A percentile compares a stretch with the other conserved stretches of the same genome.
phyloP scores from a whole-genome alignment of 2,888 invertebrate species.

The Nomada lathburiana region DNA sequence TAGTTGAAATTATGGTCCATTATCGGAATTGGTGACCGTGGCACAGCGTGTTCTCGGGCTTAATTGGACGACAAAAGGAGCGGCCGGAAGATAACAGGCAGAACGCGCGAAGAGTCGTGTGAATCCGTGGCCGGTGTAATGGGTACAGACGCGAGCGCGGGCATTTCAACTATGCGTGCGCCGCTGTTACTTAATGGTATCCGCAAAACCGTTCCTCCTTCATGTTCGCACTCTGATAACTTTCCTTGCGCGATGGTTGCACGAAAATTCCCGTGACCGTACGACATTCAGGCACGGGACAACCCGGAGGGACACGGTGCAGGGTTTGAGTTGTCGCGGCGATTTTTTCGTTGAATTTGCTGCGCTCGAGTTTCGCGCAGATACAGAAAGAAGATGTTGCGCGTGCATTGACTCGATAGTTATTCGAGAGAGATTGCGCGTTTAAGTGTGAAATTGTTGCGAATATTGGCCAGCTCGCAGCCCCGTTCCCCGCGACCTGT shows the following conservation, averaged over 20 bases:
- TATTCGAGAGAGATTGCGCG: background rate
- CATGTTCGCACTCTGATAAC: constrained; percentile 16
- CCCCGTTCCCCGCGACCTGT: background rate
- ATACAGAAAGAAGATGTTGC: no score
- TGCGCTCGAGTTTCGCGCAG: no score
- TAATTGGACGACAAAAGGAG: constrained; percentile 69
- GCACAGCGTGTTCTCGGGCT: constrained; percentile 41
- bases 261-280: background rate
- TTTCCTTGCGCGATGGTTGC: background rate
- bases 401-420: background rate
- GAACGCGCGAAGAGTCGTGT: constrained; percentile 44
- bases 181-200: constrained; percentile 2
- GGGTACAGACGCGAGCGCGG: constrained; percentile 7
- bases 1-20: constrained; percentile 59
- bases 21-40: constrained; percentile 57
- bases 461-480: background rate
- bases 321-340: background rate
- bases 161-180: constrained; percentile 11
- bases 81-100: constrained; percentile 43
- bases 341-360: no score
- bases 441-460: background rate
- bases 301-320: no score
- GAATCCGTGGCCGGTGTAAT: constrained; percentile 30
- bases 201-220: constrained; percentile 29
- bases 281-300: background rate